A percentile compares a stretch with the other conserved stretches of the same genome.
Conservation (phyloP, 2,113 vertebrate genomes). For the Chaetura pelagica region DNA sequence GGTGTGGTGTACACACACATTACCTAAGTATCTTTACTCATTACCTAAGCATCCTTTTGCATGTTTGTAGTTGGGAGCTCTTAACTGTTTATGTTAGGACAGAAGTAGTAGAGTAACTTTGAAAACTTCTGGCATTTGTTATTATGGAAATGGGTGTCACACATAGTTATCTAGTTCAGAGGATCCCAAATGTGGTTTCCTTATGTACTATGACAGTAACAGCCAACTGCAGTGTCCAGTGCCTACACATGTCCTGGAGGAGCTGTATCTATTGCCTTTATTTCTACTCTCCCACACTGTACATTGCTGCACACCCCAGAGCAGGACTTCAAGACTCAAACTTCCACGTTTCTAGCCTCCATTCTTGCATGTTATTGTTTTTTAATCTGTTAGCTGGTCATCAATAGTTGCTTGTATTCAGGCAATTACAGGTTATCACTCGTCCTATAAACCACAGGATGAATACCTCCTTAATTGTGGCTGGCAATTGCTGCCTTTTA, state of each 20-base stretch:
- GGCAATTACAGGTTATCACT: neutral
- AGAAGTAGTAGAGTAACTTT: neutral
- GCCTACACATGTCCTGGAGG: neutral
- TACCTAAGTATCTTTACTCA: neutral
- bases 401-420: neutral
- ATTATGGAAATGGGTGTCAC: neutral
- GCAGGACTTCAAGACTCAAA: neutral
- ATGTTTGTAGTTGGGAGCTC: neutral
- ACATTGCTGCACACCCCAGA: accelerated
- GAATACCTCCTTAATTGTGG: neutral
- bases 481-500: neutral
- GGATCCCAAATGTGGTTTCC: neutral
- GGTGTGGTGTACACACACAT: accelerated
- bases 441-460: neutral
- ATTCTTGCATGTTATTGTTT: neutral
- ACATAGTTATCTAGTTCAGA: neutral
- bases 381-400: neutral
- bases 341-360: neutral
- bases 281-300: neutral
- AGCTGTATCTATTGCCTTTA: neutral
- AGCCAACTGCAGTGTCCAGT: neutral
- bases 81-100: neutral
- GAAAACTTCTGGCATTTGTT: neutral
- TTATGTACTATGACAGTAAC: neutral
- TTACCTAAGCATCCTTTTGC: neutral